Evolutionary conservation across 2,797 vertebrate species (phyloP), one percentile per base, ranked within the genome.

Genomic region (Lagocephalus sceleratus): DNA sequence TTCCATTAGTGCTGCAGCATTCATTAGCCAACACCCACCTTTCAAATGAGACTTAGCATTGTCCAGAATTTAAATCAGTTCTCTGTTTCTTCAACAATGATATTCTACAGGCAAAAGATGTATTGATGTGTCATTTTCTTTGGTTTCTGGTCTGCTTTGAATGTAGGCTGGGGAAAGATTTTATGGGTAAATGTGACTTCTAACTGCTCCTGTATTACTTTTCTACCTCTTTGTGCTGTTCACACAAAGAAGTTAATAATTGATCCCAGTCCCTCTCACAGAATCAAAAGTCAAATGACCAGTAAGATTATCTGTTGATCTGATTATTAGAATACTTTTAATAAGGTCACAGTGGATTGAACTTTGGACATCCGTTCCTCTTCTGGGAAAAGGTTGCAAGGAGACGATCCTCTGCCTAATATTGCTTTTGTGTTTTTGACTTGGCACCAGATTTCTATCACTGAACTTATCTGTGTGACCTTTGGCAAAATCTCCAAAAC

Each of bases 391-490:
- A 92, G 87, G 88, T 91, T 66, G 87, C 56, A 44, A 71, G 81
- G 87, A 87, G 68, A 79, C 54, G 52, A 56, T 76, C 72, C 53
- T 69, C 57, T 47, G 41, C 38, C 43, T 2, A 48, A 66, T 87
- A 90, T 84, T 84, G 75, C 81, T 82, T 71, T 84, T 85, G 60
- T 84, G 74, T 79, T 73, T 85, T 77, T 78, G 71, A 76, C 83
- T 87, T 89, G 85, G 10, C 81, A 85, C 90, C 91, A 89, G 75
- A 82, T 88, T 79, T 90, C 85, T 86, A 78, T 87, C 83, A 77
- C 79, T 82, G 75, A 54, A 70, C 76, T 68, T 66, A 76, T 84
- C 80, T 71, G 47, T 66, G 69, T 54, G 74, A 93, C 82, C 85
- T 93, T 93, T 91, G 70, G 58, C 42, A 71, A 71, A 85, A 73